A percentile compares a stretch with the other conserved stretches of the same genome.
These are phyloP conservation scores for Catajapyx aquilonaris DNA, from an alignment of 1,140 invertebrate genomes.

Conservation along the genomic window DNA sequence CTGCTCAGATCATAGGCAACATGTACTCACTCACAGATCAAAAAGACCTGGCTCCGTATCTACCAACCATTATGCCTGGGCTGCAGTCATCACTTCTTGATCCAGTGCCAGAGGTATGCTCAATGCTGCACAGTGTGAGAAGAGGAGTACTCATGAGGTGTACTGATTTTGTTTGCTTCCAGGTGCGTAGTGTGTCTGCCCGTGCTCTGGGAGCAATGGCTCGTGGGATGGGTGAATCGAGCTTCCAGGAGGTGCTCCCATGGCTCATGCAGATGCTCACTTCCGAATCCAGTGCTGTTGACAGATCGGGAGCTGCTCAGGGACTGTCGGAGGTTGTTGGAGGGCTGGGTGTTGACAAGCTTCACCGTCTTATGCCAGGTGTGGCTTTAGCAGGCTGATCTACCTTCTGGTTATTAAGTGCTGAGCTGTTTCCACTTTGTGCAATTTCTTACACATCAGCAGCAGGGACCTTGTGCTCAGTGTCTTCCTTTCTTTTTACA, in stretches of 20 bases:
- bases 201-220: slow-evolving; percentile 94
- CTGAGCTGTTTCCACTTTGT: slow-evolving; percentile 2
- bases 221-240: slow-evolving; percentile 82
- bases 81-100: slow-evolving; percentile 89
- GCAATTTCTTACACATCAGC: slow-evolving; percentile 9
- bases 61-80: slow-evolving; percentile 90
- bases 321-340: slow-evolving; percentile 86
- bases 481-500: slow-evolving; percentile 11
- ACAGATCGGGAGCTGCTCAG: slow-evolving; percentile 94
- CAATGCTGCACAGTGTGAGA: neutral
- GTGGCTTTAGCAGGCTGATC: slow-evolving; percentile 6
- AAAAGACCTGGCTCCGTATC: slow-evolving; percentile 91
- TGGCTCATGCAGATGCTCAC: slow-evolving; percentile 99
- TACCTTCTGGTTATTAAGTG: neutral
- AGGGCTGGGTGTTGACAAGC: slow-evolving; percentile 80
- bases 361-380: slow-evolving; percentile 87
- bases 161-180: too few relatives aligned
- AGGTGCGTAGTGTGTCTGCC: slow-evolving; percentile 73
- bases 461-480: too few relatives aligned
- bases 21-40: slow-evolving; percentile 99
- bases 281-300: slow-evolving; percentile 84
- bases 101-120: slow-evolving; percentile 81
- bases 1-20: slow-evolving; percentile 97
- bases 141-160: neutral
- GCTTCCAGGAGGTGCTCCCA: slow-evolving; percentile 83